Conservation (phyloP, 2,797 vertebrate genomes). For the Poliocrania exsul region DNA sequence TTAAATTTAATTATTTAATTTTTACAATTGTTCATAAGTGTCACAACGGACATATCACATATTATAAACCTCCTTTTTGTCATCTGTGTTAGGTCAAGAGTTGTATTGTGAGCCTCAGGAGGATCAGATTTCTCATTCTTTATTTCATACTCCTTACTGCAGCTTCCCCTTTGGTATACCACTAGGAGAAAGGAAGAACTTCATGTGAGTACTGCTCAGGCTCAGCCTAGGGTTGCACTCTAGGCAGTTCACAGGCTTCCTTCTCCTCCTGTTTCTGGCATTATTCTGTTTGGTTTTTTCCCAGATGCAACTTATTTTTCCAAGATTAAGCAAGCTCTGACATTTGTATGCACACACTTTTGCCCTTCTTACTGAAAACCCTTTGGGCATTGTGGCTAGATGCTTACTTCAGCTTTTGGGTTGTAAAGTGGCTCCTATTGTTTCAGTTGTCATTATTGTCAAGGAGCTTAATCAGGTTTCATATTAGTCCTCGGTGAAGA, state of each 20-base stretch:
- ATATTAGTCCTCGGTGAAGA: background rate
- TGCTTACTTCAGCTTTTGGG: background rate
- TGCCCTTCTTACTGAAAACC: background rate
- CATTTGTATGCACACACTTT: background rate
- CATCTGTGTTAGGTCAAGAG: background rate
- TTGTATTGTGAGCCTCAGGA: background rate
- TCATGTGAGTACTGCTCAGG: background rate
- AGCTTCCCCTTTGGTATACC: background rate
- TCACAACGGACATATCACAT: background rate
- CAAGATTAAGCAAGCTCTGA: background rate
- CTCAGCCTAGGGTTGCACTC: background rate
- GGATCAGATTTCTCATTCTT: background rate
- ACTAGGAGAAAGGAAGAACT: background rate
- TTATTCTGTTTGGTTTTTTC: background rate
- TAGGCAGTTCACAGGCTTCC: background rate
- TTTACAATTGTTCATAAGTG: background rate
- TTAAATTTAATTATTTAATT: background rate
- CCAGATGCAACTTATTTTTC: background rate
- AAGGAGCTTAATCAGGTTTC: background rate
- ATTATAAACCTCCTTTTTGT: background rate
- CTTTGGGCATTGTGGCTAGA: background rate
- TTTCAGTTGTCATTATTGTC: slow-evolving; percentile 6
- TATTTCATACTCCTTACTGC: background rate
- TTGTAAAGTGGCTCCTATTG: background rate
- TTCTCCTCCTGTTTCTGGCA: background rate